Evolutionary conservation across 35 echinoderm and acorn worm species (phyloP).

Genomic region (Lytechinus pictus): DNA sequence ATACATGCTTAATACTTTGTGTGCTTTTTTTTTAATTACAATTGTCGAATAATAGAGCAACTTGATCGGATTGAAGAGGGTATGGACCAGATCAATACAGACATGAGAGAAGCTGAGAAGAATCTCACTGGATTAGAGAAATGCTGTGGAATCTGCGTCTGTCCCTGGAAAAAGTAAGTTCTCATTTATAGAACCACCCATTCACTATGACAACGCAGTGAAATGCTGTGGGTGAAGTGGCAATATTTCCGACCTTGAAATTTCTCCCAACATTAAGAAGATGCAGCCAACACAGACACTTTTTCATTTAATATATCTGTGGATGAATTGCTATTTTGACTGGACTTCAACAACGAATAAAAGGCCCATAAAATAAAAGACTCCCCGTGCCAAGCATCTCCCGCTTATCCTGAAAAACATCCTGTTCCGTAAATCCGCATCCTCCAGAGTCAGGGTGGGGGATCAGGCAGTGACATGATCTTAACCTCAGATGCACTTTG

Average conservation of each 20-base stretch:
- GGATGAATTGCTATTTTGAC: too few species aligned
- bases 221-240: too few species aligned
- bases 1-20: neutral
- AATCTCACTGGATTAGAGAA: conserved; percentile 95
- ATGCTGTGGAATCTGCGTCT: conserved; percentile 97
- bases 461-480: neutral
- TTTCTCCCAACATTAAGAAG: too few species aligned
- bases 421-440: neutral
- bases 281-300: too few species aligned
- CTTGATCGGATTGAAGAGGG: conserved; percentile 98
- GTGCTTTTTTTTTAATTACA: neutral
- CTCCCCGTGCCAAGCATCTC: neutral
- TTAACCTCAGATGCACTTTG: conserved; percentile 1
- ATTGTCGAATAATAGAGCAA: conserved; percentile 71
- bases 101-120: conserved; percentile 99
- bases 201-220: too few species aligned
- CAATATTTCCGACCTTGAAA: too few species aligned
- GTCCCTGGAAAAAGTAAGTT: conserved; percentile 98
- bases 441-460: neutral
- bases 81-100: conserved; percentile 99
- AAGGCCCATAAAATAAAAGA: neutral
- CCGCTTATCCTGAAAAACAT: neutral
- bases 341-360: too few species aligned
- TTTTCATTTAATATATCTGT: too few species aligned
- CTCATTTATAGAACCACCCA: neutral